Evolutionary conservation across 1,140 invertebrate species (phyloP).

Genomic region (Apis cerana): DNA sequence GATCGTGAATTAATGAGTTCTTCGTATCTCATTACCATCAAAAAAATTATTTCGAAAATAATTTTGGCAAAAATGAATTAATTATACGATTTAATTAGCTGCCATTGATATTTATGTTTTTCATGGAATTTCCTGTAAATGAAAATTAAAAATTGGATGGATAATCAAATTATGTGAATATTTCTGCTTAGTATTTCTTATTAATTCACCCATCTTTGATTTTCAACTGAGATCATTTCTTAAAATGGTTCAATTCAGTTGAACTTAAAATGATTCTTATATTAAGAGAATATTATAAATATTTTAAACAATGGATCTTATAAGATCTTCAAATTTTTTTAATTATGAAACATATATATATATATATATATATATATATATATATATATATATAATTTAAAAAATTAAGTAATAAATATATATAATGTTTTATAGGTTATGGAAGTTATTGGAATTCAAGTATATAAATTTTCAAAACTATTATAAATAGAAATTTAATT

Average conservation of each 20-base stretch:
- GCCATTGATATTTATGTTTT: conserved; percentile 36
- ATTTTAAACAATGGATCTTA: too few species aligned
- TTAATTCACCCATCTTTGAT: conserved; percentile 2
- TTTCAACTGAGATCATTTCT: conserved; percentile 6
- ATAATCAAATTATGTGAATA: conserved; percentile 11
- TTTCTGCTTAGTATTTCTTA: background rate
- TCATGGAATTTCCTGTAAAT: background rate
- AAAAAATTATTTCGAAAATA: conserved; percentile 58
- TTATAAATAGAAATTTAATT: too few species aligned
- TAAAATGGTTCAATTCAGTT: background rate
- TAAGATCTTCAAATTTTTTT: background rate
- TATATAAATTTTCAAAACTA: too few species aligned
- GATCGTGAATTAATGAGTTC: conserved; percentile 58
- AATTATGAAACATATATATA: too few species aligned
- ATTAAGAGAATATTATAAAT: background rate
- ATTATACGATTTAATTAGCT: conserved; percentile 72
- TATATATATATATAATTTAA: too few species aligned
- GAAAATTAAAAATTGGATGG: background rate
- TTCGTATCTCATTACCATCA: conserved; percentile 45
- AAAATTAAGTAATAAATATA: too few species aligned
- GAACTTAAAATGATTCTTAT: background rate
- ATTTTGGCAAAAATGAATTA: conserved; percentile 69
- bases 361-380: too few species aligned
- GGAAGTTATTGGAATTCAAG: background rate
- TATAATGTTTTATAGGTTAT: background rate